Percentiles rank a stretch among this genome's conserved stretches.
Conservation (phyloP, 1,140 invertebrate species). For the Drosophila suzukii region DNA sequence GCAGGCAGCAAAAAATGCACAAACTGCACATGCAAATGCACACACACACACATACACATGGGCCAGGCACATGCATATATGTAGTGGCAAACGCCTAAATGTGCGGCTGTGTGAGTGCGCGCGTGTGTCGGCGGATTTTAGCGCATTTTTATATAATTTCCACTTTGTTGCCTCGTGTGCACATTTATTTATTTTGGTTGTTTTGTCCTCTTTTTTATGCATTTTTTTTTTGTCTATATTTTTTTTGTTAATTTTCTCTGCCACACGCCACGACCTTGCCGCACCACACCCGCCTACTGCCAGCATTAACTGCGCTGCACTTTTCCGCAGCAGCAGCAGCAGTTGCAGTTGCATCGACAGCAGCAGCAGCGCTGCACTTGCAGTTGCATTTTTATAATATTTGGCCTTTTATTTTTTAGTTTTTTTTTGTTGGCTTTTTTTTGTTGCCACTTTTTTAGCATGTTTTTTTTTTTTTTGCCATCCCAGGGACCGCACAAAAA, state of each 20-base stretch:
- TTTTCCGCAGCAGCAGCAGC: conserved; percentile 4
- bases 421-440: conserved; percentile 4
- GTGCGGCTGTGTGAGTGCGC: conserved; percentile 30
- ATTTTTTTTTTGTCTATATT: conserved; percentile 31
- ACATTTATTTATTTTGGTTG: conserved; percentile 78
- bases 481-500: conserved; percentile 52
- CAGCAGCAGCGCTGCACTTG: conserved; percentile 14
- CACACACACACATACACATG: no score
- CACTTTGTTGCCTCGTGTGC: conserved; percentile 63
- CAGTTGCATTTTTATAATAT: conserved; percentile 63
- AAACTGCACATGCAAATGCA: neutral
- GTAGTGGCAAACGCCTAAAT: conserved; percentile 29
- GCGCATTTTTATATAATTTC: conserved; percentile 84
- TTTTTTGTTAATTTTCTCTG: conserved; percentile 34
- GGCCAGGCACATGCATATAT: neutral
- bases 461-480: conserved; percentile 22
- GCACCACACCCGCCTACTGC: conserved; percentile 54
- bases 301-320: conserved; percentile 59
- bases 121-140: conserved; percentile 69
- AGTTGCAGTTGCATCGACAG: neutral
- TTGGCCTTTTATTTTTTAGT: conserved; percentile 30
- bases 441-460: conserved; percentile 10
- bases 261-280: conserved; percentile 72
- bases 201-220: conserved; percentile 71
- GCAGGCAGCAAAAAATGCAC: conserved; percentile 63